Conservation (phyloP, 1,140 invertebrate species). For the Danaus melanippus region DNA sequence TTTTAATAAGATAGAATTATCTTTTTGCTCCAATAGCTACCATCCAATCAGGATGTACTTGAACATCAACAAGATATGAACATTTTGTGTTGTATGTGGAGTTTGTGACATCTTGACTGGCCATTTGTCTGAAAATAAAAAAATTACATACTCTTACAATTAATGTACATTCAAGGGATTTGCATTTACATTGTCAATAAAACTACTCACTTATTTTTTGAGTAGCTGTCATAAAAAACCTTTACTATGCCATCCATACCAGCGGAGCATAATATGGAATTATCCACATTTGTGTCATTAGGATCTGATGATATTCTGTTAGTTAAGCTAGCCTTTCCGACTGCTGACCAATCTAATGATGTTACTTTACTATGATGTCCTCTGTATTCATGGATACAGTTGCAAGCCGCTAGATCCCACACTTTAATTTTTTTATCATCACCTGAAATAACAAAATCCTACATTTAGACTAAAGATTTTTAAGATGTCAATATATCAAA, state of each 20-base stretch:
- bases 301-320: constrained; percentile 71
- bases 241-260: constrained; percentile 67
- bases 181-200: constrained; percentile 7
- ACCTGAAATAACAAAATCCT: constrained; percentile 34
- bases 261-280: constrained; percentile 59
- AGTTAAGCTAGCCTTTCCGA: constrained; percentile 53
- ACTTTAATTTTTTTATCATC: constrained; percentile 75
- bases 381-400: constrained; percentile 79
- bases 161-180: not conserved
- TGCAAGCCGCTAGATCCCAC: constrained; percentile 73
- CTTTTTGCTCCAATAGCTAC: constrained; percentile 64
- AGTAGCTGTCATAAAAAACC: constrained; percentile 56
- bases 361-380: constrained; percentile 84
- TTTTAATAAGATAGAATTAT: constrained; percentile 24
- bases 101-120: constrained; percentile 52
- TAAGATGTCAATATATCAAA: too few species aligned
- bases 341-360: constrained; percentile 75
- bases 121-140: constrained; percentile 47
- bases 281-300: constrained; percentile 38
- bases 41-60: constrained; percentile 67
- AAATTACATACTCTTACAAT: constrained; percentile 1
- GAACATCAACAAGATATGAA: constrained; percentile 64
- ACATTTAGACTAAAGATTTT: too few species aligned
- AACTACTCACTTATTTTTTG: constrained; percentile 59
- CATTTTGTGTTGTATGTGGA: constrained; percentile 67